phyloP scores from a whole-genome alignment of 2,797 vertebrate species.

The Tiaroga cobitis region DNA sequence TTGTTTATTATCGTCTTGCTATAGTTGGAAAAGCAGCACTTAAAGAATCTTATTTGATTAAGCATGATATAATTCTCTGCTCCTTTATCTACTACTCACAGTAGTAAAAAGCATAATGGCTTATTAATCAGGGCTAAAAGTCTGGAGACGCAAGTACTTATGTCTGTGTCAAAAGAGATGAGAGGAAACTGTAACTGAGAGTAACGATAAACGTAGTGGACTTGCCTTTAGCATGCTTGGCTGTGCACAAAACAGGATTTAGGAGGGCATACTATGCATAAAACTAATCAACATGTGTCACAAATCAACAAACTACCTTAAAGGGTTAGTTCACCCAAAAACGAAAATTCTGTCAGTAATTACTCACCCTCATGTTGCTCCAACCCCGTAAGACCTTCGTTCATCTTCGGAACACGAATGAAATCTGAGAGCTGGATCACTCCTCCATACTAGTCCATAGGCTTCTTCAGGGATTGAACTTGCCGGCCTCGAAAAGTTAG shows the following conservation, averaged over 20 bases:
- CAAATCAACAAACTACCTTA: background rate
- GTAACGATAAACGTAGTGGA: background rate
- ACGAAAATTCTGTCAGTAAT: too few species aligned
- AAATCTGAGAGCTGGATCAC: too few species aligned
- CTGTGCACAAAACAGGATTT: background rate
- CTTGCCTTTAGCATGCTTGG: background rate
- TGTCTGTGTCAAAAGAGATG: constrained; percentile 9
- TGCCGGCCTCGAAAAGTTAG: too few species aligned
- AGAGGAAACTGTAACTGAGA: background rate
- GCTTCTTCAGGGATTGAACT: too few species aligned
- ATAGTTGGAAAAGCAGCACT: constrained; percentile 29
- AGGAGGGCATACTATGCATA: background rate
- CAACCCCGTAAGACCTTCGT: too few species aligned
- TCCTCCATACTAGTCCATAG: too few species aligned
- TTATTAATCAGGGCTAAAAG: constrained; percentile 34
- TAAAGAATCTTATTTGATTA: constrained; percentile 32
- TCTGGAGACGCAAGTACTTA: background rate
- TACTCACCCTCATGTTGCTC: too few species aligned
- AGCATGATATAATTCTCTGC: constrained; percentile 10
- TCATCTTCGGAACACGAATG: too few species aligned
- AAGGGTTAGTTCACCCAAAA: too few species aligned
- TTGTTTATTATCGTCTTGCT: constrained; percentile 41
- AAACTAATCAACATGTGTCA: background rate
- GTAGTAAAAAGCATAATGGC: constrained; percentile 19
- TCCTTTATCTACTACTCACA: background rate